A percentile compares a stretch with the other conserved stretches of the same genome.
These are phyloP conservation scores for Trypoxylus dichotomus DNA, from an alignment of 1,140 invertebrate genomes.

Conservation along the genomic window DNA sequence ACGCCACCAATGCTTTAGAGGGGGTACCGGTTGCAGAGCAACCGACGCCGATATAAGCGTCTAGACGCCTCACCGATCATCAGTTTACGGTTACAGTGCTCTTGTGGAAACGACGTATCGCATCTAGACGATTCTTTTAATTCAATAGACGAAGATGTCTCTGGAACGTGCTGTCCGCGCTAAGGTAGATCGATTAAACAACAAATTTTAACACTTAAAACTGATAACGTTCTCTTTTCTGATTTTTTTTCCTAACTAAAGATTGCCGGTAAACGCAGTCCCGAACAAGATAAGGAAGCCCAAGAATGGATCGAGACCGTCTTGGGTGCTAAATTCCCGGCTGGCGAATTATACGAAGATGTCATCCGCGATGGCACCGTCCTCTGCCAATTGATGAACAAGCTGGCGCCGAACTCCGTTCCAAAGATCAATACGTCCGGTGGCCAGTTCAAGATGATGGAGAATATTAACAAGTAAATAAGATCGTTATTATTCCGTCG, in stretches of 20 bases:
- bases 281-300: constrained; percentile 83
- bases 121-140: not conserved
- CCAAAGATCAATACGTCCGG: constrained; percentile 86
- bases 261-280: constrained; percentile 88
- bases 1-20: not conserved
- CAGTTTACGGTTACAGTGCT: constrained; percentile 36
- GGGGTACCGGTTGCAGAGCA: constrained; percentile 25
- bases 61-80: constrained; percentile 33
- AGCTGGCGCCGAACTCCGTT: constrained; percentile 77
- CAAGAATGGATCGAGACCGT: constrained; percentile 91
- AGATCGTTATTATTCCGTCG: not conserved
- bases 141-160: constrained; percentile 61
- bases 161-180: constrained; percentile 78
- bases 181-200: constrained; percentile 61
- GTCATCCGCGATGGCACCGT: constrained; percentile 84
- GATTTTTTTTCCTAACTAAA: constrained; percentile 52
- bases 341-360: constrained; percentile 75
- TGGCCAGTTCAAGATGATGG: constrained; percentile 94
- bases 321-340: constrained; percentile 82
- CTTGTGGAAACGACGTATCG: not conserved
- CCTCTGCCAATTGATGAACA: constrained; percentile 90
- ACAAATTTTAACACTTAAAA: no score
- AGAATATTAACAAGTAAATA: constrained; percentile 86
- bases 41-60: constrained; percentile 44
- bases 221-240: not conserved